phyloP scores from a whole-genome alignment of 2,113 vertebrate genomes.

The zebrafish (Danio rerio) region DNA sequence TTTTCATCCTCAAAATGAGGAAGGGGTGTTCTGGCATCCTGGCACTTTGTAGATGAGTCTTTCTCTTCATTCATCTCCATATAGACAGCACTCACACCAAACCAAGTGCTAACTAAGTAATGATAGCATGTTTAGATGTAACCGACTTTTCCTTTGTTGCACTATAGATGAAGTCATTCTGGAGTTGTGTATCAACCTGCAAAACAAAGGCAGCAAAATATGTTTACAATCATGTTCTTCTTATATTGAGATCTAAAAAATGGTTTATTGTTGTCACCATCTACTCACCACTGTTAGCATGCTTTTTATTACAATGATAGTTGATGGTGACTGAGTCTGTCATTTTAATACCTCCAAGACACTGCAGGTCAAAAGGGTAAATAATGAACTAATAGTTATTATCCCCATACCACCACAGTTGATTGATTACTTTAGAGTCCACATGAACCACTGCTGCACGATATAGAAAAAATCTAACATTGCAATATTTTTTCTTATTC shows the following conservation, averaged over 20 bases:
- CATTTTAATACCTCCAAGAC: neutral
- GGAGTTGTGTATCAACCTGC: neutral
- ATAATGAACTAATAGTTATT: too few relatives aligned
- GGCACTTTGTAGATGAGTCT: slow-evolving; percentile 67
- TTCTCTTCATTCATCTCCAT: slow-evolving; percentile 50
- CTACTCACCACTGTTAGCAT: neutral
- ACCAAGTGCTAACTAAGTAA: neutral
- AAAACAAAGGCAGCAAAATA: neutral
- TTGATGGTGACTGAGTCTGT: neutral
- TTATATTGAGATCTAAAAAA: neutral
- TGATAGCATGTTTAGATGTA: neutral
- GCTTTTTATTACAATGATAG: neutral
- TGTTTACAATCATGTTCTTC: neutral
- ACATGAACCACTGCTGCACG: too few relatives aligned
- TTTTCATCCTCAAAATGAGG: slow-evolving; percentile 77
- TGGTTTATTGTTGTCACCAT: neutral
- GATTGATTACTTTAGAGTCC: too few relatives aligned
- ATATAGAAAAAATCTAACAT: too few relatives aligned
- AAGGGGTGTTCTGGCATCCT: slow-evolving; percentile 55
- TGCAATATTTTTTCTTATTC: too few relatives aligned
- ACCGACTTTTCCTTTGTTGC: neutral
- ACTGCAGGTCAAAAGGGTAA: too few relatives aligned
- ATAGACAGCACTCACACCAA: neutral
- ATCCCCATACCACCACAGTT: too few relatives aligned
- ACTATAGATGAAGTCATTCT: neutral